Percentiles rank a stretch among this genome's conserved stretches.
These are phyloP conservation scores for Macaria notata DNA, from an alignment of 2,888 invertebrate genomes.

Conservation along the genomic window DNA sequence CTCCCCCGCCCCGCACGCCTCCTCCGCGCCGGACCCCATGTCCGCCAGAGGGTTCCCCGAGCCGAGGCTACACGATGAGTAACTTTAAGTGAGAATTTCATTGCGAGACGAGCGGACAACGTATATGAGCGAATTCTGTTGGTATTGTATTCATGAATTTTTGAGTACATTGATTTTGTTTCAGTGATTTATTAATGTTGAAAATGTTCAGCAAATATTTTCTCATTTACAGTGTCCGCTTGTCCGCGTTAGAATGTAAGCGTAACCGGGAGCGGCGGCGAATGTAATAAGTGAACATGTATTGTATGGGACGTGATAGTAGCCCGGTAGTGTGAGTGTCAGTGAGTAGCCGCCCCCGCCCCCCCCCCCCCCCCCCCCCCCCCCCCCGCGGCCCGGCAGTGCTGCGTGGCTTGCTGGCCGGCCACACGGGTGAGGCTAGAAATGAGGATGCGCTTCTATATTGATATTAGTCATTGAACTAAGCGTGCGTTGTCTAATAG, in stretches of 20 bases:
- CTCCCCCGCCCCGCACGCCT: slow-evolving; percentile 62
- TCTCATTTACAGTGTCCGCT: neutral
- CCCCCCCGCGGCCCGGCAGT: neutral
- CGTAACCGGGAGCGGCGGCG: slow-evolving; percentile 1
- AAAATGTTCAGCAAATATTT: neutral
- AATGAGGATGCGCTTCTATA: too few relatives aligned
- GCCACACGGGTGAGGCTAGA: slow-evolving; percentile 3
- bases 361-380: too few relatives aligned
- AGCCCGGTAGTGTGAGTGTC: neutral
- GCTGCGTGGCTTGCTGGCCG: slow-evolving; percentile 30
- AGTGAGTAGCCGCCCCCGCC: neutral
- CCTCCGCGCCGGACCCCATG: slow-evolving; percentile 49
- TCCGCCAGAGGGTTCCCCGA: slow-evolving; percentile 58
- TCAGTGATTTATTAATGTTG: too few relatives aligned
- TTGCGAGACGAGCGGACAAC: neutral
- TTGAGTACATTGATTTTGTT: too few relatives aligned
- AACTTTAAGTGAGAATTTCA: slow-evolving; percentile 27
- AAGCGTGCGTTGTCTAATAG: too few relatives aligned
- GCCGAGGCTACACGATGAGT: slow-evolving; percentile 57
- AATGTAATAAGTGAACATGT: neutral
- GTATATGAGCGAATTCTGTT: neutral
- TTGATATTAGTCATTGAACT: too few relatives aligned
- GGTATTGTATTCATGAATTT: too few relatives aligned
- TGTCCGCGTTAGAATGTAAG: neutral
- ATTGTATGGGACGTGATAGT: neutral